Conservation (phyloP, 2,888 invertebrate genomes). For the Clanis bilineata region DNA sequence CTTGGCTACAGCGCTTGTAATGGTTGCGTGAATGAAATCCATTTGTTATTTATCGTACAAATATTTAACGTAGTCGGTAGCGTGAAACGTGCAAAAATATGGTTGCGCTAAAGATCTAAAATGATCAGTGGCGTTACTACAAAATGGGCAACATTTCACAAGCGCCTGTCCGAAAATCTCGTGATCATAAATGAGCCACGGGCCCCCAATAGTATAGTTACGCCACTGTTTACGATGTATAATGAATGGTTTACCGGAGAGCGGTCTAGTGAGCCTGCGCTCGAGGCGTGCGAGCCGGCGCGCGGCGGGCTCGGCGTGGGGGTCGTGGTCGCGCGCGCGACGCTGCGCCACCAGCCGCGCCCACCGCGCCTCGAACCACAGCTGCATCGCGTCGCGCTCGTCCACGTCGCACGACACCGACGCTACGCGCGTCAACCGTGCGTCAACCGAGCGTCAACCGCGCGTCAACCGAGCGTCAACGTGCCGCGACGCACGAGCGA, state of each 20-base stretch:
- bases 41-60: no score
- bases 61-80: no score
- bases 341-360: conserved; percentile 66
- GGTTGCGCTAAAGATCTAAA: no score
- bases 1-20: no score
- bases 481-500: no score
- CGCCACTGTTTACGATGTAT: no score
- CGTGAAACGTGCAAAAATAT: background rate
- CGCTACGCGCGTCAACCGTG: conserved; percentile 29
- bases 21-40: no score
- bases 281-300: conserved; percentile 54
- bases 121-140: no score
- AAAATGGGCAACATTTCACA: no score
- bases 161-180: no score
- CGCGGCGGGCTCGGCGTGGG: conserved; percentile 40
- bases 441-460: conserved; percentile 1
- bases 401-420: conserved; percentile 45
- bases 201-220: no score
- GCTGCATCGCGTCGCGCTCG: conserved; percentile 71
- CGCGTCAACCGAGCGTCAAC: background rate
- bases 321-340: conserved; percentile 46
- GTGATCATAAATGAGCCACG: no score
- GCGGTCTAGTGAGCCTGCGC: conserved; percentile 52
- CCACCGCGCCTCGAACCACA: conserved; percentile 75
- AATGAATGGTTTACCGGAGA: conserved; percentile 52